Evolutionary conservation across 2,888 invertebrate genomes (phyloP), one percentile per base, ranked within the genome.

Genomic region (Galeopsomyia nigrocyanea): DNA sequence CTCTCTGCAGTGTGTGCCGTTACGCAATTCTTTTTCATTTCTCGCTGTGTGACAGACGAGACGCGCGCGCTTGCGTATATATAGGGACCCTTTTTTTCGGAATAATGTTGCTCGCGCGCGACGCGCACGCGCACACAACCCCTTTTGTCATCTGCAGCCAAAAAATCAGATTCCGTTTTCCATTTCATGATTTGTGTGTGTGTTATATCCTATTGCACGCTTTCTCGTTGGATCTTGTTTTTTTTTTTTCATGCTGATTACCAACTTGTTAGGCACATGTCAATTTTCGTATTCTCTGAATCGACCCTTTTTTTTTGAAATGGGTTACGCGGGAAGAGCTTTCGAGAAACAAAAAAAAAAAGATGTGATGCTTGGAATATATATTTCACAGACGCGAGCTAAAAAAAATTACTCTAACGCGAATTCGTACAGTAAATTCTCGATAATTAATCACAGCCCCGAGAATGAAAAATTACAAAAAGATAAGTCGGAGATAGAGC

Each of bases 21-120:
- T 80, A 78, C 79, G 79, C 77, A 79, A 80, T 78, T 76, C 76
- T 75, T 78, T 78, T 79, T 79, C 77, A 74, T 76, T 75, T 76
- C 76, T 39, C 39, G 26, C 26, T 39, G 39, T 62, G 69, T 76
- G 77, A 78, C 78, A 77, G 76, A 72, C 74, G 77, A 75, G 70
- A 76, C 73, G 75, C 57, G 50, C 46, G 57, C 17, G 49, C 47
- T n/a, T 17, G 58, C 58, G n/a, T n/a, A n/a, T n/a, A n/a, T n/a
- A n/a, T n/a, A n/a, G 16, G 19, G 53, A 26, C 26, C 39, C 39
- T 10, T n/a, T 26, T 26, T 26, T 26, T 26, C 26, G 26, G 26
- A 39, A 13, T 46, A 17, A n/a, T 58, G 58, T 17, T 14, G 50
- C 65, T 56, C 67, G 17, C 62, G 22, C 53, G 51, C 26, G 51